Evolutionary conservation across 2,797 vertebrate genomes (phyloP), one percentile per base, ranked within the genome.

Genomic region (Anas acuta): DNA sequence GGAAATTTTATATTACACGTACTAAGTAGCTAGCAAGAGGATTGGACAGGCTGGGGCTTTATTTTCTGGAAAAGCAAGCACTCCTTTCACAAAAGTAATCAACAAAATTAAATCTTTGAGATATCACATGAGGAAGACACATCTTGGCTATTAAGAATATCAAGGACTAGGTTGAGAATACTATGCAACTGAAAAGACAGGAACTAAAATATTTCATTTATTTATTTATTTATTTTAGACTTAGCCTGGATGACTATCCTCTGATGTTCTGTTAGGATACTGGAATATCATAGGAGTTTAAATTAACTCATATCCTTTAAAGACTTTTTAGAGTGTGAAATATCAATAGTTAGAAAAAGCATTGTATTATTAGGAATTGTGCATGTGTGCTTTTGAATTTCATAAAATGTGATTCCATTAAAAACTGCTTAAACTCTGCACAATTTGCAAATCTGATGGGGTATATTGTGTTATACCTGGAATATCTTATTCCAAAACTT

Each of bases 381-480:
- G 25, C 39, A 22, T 47, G 21, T n/a, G 45, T 47, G 43, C 71
- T 47, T 65, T 9, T 60, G 13, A 13, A 13, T 60, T 32, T 37
- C 2, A 22, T 73, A 60, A 71, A 77, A 47, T 11, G 4, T 22
- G 2, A 32, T 82, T 35, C 3, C 3, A 61, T 67, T 14, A 1
- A 12, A 57, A 53, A 53, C 39, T 32, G 33, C 26, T 26, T 26
- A 9, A 33, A 32, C 18, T 7, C n/a, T 3, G 0, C 10, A 56
- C 1, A 30, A 11, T 28, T 79, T 73, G 1, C 1, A 67, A 75
- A 77, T 73, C 13, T 47, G 5, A 25, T 53, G 23, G 3, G 0
- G 2, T 78, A 79, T 77, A 1, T 49, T 82, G 14, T 5, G 53
- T 6, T 64, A 6, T 69, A 22, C 3, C 0, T 20, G 9, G 28